Base-by-base conservation (phyloP, 1,140 invertebrate genomes). In the Drosophila dunni region DNA sequence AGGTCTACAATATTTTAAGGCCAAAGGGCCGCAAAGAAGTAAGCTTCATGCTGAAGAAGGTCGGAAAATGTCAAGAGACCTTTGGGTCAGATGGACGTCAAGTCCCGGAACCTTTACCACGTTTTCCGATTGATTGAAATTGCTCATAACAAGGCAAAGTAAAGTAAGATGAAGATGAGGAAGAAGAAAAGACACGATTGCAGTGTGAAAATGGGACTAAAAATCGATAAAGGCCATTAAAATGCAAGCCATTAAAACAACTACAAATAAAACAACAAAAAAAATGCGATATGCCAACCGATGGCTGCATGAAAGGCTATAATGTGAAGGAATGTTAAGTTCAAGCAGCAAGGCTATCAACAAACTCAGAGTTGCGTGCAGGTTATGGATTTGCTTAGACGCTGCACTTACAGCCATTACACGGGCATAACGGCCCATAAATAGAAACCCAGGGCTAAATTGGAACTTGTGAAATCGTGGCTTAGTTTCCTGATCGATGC, bases 171-270 rank as follows among this genome's bases (percentile, higher is more conserved):
- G 46, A 1, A 1, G 54, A 13, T 42, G 2, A 58, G 44, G 56
- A 29, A 56, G 56, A 0, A 48, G 10, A 10, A 29, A 7, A 20
- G 58, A 68, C 15, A 44, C 20, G 34, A 36, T 46, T 54, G 38
- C 29, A 65, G 68, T 34, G 42, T 64, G 48, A 48, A 50, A 63
- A 53, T 76, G 67, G 71, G 72, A 77, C 76, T 69, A 48, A 84
- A 89, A 89, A 89, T 89, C 84, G 84, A 89, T 89, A 89, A 81
- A 81, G 77, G 45, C 80, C 84, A 89, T 89, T 84, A 89, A 89
- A 89, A 89, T 89, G 84, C 84, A 89, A 53, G 46, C 51, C 34
- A 67, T 38, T 45, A 53, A 44, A 66, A 40, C 45, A 65, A 51
- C 24, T 29, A 29, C 36, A 78, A 40, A 6, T 11, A 44, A 58